Base-by-base conservation (phyloP, 2,797 vertebrate genomes). In the Champsocephalus gunnari region DNA sequence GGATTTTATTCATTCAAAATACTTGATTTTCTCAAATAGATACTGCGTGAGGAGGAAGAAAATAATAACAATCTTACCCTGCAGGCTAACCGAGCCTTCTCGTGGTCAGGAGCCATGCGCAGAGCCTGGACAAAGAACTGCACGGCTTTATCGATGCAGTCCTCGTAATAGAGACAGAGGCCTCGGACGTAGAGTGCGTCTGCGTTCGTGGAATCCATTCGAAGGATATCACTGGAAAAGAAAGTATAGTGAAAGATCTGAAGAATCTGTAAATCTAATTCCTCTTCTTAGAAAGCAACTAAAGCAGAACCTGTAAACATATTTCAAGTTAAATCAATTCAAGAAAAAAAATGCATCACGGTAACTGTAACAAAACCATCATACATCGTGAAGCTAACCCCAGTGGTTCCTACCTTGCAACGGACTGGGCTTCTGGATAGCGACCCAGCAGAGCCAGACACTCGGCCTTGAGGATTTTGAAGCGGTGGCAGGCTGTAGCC, bases 121-220 rank as follows among this genome's bases (percentile, higher is more conserved):
- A 99, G 96, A 12, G 97, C 97, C 85, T 99, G 98, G 38, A 98
- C 88, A 3, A 99, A 99, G 89, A 98, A 99, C 90, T 99, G 97
- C 71, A 99, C 97, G 0, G 98, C 98, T 82, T 99, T 98, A 86
- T 99, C 97, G 0, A 99, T 98, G 82, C 97, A 98, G 92, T 99
- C 97, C 90, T 98, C 97, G 0, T 98, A 99, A 85, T 98, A 99
- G 50, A 99, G 96, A 92, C 98, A 99, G 73, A 99, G 94, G 50
- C 98, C 97, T 1, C 97, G 94, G 6, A 99, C 97, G 0, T 98
- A 99, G 1, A 99, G 93, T 0, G 97, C 98, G 0, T 99, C 98
- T 0, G 96, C 97, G 0, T 99, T 99, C 0, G 97, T 99, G 28
- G 97, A 95, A 87, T 98, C 98, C 96, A 98, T 93, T 48, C 97